Evolutionary conservation across 2,797 vertebrate genomes (phyloP).

Genomic region (Gambelia wislizenii): DNA sequence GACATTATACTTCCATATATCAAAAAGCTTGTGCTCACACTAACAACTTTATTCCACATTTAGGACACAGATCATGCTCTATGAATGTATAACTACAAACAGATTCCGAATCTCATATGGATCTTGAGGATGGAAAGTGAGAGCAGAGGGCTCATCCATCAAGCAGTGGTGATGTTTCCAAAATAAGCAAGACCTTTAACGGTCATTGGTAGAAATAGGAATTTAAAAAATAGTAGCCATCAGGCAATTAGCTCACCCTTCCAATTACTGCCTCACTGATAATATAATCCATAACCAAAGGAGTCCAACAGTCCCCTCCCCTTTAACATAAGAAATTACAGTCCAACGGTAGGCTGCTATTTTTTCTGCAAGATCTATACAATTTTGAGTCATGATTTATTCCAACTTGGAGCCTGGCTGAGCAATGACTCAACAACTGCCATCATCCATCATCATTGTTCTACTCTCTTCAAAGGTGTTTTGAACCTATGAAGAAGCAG

Average conservation of each 20-base stretch:
- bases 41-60: background rate
- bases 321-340: background rate
- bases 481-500: background rate
- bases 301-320: background rate
- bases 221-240: background rate
- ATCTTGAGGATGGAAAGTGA: background rate
- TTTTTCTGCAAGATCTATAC: background rate
- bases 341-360: background rate
- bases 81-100: background rate
- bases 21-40: background rate
- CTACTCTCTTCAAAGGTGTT: background rate
- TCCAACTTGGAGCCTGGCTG: background rate
- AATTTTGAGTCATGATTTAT: background rate
- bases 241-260: slow-evolving; percentile 35
- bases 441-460: background rate
- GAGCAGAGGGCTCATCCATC: background rate
- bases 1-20: background rate
- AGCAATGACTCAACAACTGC: background rate
- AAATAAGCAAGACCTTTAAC: background rate
- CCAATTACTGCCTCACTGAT: slow-evolving; percentile 8
- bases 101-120: background rate
- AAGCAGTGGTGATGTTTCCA: background rate
- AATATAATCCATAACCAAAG: slow-evolving; percentile 6
- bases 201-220: background rate
- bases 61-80: background rate